Evolutionary conservation across 2,113 vertebrate species (phyloP).

Genomic region (Oceanites oceanicus): DNA sequence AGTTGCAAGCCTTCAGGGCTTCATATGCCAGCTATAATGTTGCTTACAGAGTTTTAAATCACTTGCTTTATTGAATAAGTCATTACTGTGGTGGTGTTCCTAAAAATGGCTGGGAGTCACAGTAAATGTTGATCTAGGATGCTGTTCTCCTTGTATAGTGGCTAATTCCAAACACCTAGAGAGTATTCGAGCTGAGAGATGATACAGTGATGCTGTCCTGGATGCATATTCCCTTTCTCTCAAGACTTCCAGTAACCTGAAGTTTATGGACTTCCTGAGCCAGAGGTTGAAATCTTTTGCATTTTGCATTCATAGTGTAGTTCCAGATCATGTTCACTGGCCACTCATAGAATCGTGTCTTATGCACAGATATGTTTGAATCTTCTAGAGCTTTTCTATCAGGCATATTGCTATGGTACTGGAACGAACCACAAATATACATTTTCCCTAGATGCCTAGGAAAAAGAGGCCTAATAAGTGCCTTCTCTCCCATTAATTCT

Average conservation of each 20-base stretch:
- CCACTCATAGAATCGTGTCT: background rate
- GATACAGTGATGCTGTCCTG: background rate
- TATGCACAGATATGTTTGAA: fast-evolving
- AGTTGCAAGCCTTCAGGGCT: background rate
- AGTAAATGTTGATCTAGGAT: background rate
- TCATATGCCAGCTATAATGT: background rate
- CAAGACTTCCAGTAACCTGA: background rate
- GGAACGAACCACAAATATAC: background rate
- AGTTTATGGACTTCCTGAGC: background rate
- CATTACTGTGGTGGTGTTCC: background rate
- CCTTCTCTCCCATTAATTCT: background rate
- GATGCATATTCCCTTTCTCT: background rate
- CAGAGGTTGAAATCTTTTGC: background rate
- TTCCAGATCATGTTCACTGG: background rate
- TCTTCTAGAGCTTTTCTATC: background rate
- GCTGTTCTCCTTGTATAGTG: background rate
- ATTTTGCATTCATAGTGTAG: background rate
- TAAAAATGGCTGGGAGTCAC: background rate
- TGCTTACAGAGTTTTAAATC: background rate
- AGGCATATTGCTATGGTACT: background rate
- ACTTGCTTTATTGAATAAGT: background rate
- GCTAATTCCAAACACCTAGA: background rate
- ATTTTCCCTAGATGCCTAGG: background rate
- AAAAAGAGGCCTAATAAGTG: background rate
- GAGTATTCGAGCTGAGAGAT: background rate